Conservation (phyloP, 2,888 invertebrate species). For the Cephus sareptanus region DNA sequence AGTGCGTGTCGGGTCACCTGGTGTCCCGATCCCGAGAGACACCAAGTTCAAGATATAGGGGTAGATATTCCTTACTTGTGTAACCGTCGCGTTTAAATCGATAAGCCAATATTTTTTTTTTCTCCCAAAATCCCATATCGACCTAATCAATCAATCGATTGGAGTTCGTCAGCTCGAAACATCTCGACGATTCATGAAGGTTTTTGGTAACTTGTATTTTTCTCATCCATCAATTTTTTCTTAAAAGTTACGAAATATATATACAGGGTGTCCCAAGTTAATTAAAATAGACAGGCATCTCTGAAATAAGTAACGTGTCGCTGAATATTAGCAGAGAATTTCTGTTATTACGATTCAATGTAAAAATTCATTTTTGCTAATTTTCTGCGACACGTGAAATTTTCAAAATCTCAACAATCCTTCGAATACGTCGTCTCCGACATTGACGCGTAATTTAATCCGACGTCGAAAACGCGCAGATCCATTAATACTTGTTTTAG, state of each 20-base stretch:
- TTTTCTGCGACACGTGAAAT: too few species aligned
- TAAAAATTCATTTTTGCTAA: too few species aligned
- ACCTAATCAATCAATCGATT: background rate
- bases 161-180: background rate
- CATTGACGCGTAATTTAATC: too few species aligned
- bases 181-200: background rate
- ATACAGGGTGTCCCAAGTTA: background rate
- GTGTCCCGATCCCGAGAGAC: conserved; percentile 16
- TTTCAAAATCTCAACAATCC: too few species aligned
- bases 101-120: background rate
- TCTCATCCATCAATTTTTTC: background rate
- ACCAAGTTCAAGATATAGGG: conserved; percentile 1
- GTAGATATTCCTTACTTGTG: conserved; percentile 1
- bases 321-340: too few species aligned
- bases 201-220: background rate
- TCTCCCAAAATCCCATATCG: background rate
- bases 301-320: too few species aligned
- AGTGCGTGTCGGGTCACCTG: conserved; percentile 20
- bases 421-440: too few species aligned
- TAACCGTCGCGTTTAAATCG: background rate
- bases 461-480: too few species aligned
- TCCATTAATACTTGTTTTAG: too few species aligned
- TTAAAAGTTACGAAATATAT: background rate
- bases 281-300: too few species aligned
- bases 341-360: too few species aligned